Conservation (phyloP, 2,888 invertebrate species). For the Lasius platythorax region DNA sequence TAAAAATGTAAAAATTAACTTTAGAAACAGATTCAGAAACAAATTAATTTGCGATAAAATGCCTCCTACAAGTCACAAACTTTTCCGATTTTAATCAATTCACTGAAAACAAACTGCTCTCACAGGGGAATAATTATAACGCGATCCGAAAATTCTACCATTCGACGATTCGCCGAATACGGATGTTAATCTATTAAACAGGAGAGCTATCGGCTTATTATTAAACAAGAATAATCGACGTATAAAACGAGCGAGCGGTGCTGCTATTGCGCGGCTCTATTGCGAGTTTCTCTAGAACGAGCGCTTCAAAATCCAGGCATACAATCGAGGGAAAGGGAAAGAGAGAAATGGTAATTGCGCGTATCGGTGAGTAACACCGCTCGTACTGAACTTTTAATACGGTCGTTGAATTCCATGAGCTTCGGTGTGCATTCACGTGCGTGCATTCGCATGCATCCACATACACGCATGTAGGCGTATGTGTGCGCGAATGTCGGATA, state of each 20-base stretch:
- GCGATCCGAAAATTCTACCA: constrained; percentile 30
- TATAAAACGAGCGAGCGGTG: constrained; percentile 6
- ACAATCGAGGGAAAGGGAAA: constrained; percentile 9
- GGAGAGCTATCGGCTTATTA: constrained; percentile 38
- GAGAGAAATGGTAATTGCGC: constrained; percentile 68
- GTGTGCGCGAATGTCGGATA: constrained; percentile 58
- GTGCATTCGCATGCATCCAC: constrained; percentile 12
- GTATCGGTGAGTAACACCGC: constrained; percentile 69
- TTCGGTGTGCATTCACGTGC: constrained; percentile 60
- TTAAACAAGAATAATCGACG: constrained; percentile 48
- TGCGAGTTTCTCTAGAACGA: constrained; percentile 16
- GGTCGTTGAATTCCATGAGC: constrained; percentile 72
- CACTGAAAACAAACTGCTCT: neutral
- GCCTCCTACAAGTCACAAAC: neutral
- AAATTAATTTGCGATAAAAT: constrained; percentile 16
- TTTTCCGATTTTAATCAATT: constrained; percentile 33
- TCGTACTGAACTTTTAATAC: constrained; percentile 72
- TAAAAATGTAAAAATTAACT: neutral
- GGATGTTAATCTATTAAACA: constrained; percentile 15
- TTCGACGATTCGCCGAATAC: neutral
- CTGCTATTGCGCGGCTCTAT: neutral
- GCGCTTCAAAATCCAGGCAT: constrained; percentile 39
- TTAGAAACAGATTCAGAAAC: constrained; percentile 11
- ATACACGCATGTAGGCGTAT: neutral
- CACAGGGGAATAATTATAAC: constrained; percentile 4